Conservation (phyloP, 2,888 invertebrate species). For the Polyploca ridens region DNA sequence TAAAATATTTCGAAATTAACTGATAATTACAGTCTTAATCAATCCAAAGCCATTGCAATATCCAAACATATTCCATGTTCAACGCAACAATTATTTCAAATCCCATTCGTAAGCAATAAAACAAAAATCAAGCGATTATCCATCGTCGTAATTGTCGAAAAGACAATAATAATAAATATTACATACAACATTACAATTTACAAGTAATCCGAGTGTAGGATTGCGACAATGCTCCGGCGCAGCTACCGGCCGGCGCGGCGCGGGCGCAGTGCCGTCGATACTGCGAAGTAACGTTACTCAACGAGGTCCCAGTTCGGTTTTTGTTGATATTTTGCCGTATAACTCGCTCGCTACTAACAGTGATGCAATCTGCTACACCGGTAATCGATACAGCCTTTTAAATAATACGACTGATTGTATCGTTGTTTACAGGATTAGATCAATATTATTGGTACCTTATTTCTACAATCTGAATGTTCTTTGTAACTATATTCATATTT, state of each 20-base stretch:
- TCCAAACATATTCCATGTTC: background rate
- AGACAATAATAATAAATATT: constrained; percentile 9
- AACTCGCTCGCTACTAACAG: constrained; percentile 3
- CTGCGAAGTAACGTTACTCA: constrained; percentile 4
- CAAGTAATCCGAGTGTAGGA: constrained; percentile 5
- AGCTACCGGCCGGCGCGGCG: constrained; percentile 1
- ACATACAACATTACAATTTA: constrained; percentile 8
- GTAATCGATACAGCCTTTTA: constrained; percentile 8
- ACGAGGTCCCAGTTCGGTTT: constrained; percentile 5
- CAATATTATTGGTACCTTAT: background rate
- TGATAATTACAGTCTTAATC: background rate
- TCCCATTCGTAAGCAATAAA: constrained; percentile 6
- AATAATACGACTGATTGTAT: constrained; percentile 8
- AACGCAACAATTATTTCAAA: constrained; percentile 6
- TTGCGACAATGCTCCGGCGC: constrained; percentile 3
- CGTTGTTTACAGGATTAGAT: background rate
- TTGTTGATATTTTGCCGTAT: constrained; percentile 11
- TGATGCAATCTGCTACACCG: constrained; percentile 10
- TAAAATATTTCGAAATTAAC: background rate
- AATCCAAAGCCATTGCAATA: background rate
- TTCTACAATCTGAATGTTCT: too few species aligned
- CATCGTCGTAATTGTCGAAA: background rate
- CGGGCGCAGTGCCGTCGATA: background rate
- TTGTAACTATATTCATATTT: too few species aligned
- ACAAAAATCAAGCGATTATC: background rate